phyloP scores from a whole-genome alignment of 2,888 invertebrate genomes.

The Autographa gamma region DNA sequence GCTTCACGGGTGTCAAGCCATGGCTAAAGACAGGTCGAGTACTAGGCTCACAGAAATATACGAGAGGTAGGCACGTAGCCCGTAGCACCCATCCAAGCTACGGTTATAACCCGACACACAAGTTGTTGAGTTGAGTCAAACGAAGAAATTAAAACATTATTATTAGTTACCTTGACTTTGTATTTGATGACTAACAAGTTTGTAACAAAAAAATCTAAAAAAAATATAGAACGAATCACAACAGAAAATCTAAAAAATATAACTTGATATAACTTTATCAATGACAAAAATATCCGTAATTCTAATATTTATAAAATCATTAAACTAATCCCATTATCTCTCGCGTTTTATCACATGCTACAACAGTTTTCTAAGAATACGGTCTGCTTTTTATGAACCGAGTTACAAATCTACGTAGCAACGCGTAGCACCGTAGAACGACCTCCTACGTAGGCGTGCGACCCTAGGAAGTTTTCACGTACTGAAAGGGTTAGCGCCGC shows the following conservation, averaged over 20 bases:
- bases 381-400: slow-evolving; percentile 42
- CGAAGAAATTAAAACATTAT: not conserved
- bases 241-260: too few relatives aligned
- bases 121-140: not conserved
- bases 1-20: slow-evolving; percentile 85
- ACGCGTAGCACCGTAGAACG: slow-evolving; percentile 58
- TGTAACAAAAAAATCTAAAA: too few relatives aligned
- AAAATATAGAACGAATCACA: too few relatives aligned
- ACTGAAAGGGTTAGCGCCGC: slow-evolving; percentile 82
- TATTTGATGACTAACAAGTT: too few relatives aligned
- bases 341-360: too few relatives aligned
- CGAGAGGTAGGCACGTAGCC: slow-evolving; percentile 51
- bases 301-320: too few relatives aligned
- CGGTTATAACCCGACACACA: slow-evolving; percentile 10
- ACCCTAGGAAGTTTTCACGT: slow-evolving; percentile 81
- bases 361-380: not conserved
- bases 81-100: slow-evolving; percentile 42
- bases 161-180: too few relatives aligned
- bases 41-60: slow-evolving; percentile 74
- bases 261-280: too few relatives aligned
- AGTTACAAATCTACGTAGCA: slow-evolving; percentile 51
- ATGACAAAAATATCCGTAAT: too few relatives aligned
- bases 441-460: slow-evolving; percentile 70
- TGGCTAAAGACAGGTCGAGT: slow-evolving; percentile 82
- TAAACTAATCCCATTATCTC: too few relatives aligned